Evolutionary conservation across 2,113 vertebrate species (phyloP).

Genomic region (Rhabdomys dilectus): DNA sequence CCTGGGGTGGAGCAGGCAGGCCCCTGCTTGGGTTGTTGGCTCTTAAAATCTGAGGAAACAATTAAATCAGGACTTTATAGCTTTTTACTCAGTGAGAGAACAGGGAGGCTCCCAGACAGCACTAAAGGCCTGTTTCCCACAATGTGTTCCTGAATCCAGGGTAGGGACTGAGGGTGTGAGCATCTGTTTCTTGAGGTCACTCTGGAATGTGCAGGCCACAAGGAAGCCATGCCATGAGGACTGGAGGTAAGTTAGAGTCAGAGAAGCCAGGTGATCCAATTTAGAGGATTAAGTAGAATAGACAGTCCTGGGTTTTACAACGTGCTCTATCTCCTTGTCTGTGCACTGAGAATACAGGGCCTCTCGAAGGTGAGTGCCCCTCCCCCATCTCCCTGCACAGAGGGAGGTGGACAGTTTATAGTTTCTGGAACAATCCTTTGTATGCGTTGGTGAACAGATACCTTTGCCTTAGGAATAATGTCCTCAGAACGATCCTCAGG

Average conservation of each 20-base stretch:
- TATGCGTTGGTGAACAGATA: neutral
- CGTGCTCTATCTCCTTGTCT: neutral
- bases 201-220: neutral
- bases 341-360: neutral
- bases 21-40: neutral
- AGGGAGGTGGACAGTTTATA: neutral
- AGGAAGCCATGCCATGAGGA: neutral
- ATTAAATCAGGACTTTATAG: neutral
- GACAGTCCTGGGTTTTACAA: neutral
- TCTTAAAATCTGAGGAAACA: constrained; percentile 24
- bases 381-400: neutral
- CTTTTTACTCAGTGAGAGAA: neutral
- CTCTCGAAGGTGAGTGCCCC: neutral
- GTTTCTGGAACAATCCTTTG: neutral
- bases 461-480: neutral
- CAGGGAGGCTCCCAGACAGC: neutral
- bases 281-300: neutral
- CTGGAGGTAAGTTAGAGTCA: neutral
- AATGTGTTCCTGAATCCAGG: neutral
- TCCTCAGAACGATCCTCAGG: neutral
- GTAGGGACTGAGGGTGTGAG: neutral
- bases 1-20: neutral
- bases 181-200: neutral
- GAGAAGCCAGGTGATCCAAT: neutral
- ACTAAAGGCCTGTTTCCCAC: neutral